These are phyloP conservation scores for Scylla paramamosain DNA, from an alignment of 1,140 invertebrate species.

Conservation along the genomic window DNA sequence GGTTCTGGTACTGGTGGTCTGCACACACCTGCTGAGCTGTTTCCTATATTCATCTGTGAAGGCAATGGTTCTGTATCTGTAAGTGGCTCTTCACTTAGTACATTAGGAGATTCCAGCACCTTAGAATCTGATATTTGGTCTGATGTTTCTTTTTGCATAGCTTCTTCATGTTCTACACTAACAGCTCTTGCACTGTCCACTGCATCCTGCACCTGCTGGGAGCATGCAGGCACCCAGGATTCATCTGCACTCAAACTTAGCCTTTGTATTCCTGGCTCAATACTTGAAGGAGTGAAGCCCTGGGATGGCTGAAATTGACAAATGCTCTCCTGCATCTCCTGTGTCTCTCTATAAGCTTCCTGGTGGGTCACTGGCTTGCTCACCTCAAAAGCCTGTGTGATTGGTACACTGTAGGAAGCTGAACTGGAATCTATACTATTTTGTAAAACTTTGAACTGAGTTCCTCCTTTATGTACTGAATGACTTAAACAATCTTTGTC, in stretches of 20 bases:
- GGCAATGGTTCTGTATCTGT: not conserved
- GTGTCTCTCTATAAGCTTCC: not conserved
- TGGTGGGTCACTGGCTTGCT: not conserved
- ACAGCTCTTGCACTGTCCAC: not conserved
- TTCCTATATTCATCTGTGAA: not conserved
- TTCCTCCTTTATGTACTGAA: not conserved
- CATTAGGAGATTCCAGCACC: not conserved
- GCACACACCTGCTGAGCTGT: too few species aligned
- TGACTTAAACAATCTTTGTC: not conserved
- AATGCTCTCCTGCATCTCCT: not conserved
- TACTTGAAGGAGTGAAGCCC: conserved; percentile 31
- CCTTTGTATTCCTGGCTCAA: not conserved
- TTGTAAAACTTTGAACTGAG: not conserved
- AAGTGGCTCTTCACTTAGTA: not conserved
- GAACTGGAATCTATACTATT: not conserved
- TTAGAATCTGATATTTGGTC: not conserved
- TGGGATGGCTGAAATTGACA: conserved; percentile 28
- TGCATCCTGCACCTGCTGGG: not conserved
- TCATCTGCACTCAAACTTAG: not conserved
- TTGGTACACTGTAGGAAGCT: not conserved
- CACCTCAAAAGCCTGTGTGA: conserved; percentile 65
- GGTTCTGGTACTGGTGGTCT: not conserved
- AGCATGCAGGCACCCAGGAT: not conserved
- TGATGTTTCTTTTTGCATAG: not conserved
- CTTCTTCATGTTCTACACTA: not conserved